Evolutionary conservation across 2,888 invertebrate genomes (phyloP), one percentile per base, ranked within the genome.

Genomic region (Lathronympha strigana): DNA sequence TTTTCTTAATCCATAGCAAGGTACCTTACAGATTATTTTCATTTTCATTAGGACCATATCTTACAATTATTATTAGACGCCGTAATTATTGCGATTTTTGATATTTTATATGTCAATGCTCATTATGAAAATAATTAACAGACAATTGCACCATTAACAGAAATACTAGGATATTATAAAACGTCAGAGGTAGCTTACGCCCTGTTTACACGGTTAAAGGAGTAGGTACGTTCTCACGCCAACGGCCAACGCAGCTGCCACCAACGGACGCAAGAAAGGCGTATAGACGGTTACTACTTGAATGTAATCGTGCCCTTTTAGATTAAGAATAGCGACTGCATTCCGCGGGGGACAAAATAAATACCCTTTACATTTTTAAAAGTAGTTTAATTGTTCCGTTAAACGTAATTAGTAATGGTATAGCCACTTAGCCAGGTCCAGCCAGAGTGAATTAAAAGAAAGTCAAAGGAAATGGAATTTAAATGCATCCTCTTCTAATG

Each of bases 221-320:
- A 28, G 21, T 28, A 28, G 28, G 19, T 25, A 54, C 36, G 47
- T 61, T 54, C 49, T 40, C 57, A 60, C 58, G 58, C 58, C 72
- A 73, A 74, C 80, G 80, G 73, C 73, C 69, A 68, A 64, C 68
- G 73, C 78, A 79, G 77, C 78, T 79, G 77, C 68, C 72, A 66
- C 43, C 58, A 61, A 36, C 61, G 49, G 64, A 40, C 63, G 61
- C 61, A 81, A 80, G 77, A 76, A 76, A 78, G 78, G 43, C 45
- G 31, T 57, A 57, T 31, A 28, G 19, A 45, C 57, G 31, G 57
- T 57, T 45, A 8, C 13, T 31, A 45, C 57, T 43, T 57, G 45
- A 45, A 57, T 19, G 45, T 31, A 21, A 19, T 13, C 43, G 28
- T 19, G 72, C 81, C 80, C 81, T 81, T 82, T 77, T 80, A 76